phyloP scores from a whole-genome alignment of 2,797 vertebrate genomes.

The Alfaro cultratus region DNA sequence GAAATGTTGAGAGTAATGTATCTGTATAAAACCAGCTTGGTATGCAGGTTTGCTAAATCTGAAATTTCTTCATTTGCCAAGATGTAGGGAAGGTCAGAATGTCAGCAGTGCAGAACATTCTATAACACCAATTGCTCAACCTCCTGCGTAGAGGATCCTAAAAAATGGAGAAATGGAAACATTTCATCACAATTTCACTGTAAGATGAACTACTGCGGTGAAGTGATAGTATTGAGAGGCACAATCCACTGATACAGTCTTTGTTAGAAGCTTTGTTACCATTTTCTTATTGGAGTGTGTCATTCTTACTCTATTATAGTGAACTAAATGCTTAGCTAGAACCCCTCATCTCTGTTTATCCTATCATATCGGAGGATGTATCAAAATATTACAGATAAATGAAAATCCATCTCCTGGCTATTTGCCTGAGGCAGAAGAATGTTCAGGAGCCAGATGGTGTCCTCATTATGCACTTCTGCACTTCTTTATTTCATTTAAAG shows the following conservation, averaged over 20 bases:
- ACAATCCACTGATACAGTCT: background rate
- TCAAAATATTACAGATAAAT: background rate
- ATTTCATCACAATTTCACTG: background rate
- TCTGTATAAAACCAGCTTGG: background rate
- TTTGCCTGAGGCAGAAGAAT: constrained; percentile 53
- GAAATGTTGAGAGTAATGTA: background rate
- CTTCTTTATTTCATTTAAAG: background rate
- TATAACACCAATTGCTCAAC: constrained; percentile 3
- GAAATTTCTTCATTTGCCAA: constrained; percentile 4
- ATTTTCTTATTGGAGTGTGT: background rate
- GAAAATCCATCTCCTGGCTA: constrained; percentile 43
- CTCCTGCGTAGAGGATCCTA: background rate
- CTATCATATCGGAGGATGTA: background rate
- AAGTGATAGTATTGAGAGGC: background rate
- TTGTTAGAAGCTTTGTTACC: background rate
- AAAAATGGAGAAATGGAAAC: background rate
- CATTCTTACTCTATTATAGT: background rate
- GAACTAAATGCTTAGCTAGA: constrained; percentile 17
- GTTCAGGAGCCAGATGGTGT: constrained; percentile 51
- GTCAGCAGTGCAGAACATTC: constrained; percentile 31
- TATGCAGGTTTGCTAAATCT: background rate
- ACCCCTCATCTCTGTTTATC: constrained; percentile 28
- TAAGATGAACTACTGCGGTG: background rate
- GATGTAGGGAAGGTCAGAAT: background rate
- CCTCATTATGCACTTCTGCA: constrained; percentile 46